phyloP scores from a whole-genome alignment of 2,797 vertebrate genomes.

The Holocentrus rufus region DNA sequence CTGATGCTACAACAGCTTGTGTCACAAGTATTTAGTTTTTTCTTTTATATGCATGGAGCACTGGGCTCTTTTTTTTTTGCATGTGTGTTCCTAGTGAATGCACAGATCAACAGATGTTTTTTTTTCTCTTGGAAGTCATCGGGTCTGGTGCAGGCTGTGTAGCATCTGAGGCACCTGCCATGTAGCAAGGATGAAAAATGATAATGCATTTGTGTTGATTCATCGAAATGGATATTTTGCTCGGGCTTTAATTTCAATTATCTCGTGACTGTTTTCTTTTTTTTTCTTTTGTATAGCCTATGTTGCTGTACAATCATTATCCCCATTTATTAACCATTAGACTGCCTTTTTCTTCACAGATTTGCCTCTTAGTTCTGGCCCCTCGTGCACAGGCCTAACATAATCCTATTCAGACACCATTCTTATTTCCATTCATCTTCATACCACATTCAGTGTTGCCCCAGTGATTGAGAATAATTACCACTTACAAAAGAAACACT shows the following conservation, averaged over 20 bases:
- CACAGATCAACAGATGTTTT: slow-evolving; percentile 8
- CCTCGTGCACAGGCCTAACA: too few relatives aligned
- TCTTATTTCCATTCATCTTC: too few relatives aligned
- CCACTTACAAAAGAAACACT: neutral
- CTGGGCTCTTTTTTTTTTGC: slow-evolving; percentile 5
- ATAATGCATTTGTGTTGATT: slow-evolving; percentile 54
- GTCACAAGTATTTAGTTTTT: slow-evolving; percentile 8
- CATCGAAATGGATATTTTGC: slow-evolving; percentile 52
- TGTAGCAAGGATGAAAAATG: slow-evolving; percentile 28
- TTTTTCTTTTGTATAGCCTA: neutral
- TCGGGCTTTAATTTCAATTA: slow-evolving; percentile 22
- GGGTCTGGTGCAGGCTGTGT: slow-evolving; percentile 28
- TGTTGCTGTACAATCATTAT: neutral
- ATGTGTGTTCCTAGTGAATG: slow-evolving; percentile 5
- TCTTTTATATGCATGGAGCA: neutral
- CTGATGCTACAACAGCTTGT: slow-evolving; percentile 12
- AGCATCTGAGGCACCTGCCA: slow-evolving; percentile 25
- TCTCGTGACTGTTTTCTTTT: slow-evolving; percentile 30
- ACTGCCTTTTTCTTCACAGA: too few relatives aligned
- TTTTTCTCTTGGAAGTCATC: slow-evolving; percentile 34
- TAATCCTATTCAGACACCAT: too few relatives aligned
- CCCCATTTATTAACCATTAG: too few relatives aligned
- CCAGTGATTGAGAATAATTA: neutral
- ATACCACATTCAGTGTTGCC: neutral
- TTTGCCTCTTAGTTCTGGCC: too few relatives aligned